Base-by-base conservation (phyloP, 2,888 invertebrate species). In the Drosophila ustulata region DNA sequence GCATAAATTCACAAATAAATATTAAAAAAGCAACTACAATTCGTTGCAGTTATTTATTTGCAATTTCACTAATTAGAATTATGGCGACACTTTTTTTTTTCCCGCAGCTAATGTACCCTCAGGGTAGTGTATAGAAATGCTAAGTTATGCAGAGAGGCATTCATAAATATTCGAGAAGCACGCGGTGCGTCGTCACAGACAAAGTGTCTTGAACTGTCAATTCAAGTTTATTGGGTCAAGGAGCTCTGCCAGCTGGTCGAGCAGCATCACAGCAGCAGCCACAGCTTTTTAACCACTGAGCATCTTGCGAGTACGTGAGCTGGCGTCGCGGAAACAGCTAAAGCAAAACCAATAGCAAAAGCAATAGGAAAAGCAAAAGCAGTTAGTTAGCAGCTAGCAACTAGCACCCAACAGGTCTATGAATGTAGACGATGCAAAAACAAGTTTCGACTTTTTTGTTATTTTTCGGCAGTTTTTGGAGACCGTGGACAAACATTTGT, bases 171-270 rank as follows among this genome's bases (percentile, higher is more conserved):
- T 71, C 85, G 79, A 78, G 75, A 80, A 77, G 86, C 86, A 71
- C 68, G 78, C 83, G 70, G 80, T 50, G 75, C 77, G 64, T 69
- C 74, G 75, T 74, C 63, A 67, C 62, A 80, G 84, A 78, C 72
- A 77, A 73, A 85, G 77, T 87, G 75, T 83, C 84, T 84, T 77
- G 78, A 88, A 85, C 83, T 89, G 88, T 80, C 89, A 85, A 76
- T 79, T 89, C 89, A 91, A 89, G 89, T 90, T 90, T 90, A 91
- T 87, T 91, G 80, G 91, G 91, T 91, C 91, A 91, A 91, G 91
- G 91, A 89, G 86, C 78, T 76, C 74, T 49, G 66, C 73, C 82
- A 82, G 74, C 86, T 76, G 88, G 67, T 66, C 71, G 84, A 78
- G 77, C 65, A 68, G 59, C 74, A 59, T 61, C 67, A 49, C 46